These are phyloP conservation scores for Heteronetta atricapilla DNA, from an alignment of 2,113 vertebrate species.

Conservation along the genomic window DNA sequence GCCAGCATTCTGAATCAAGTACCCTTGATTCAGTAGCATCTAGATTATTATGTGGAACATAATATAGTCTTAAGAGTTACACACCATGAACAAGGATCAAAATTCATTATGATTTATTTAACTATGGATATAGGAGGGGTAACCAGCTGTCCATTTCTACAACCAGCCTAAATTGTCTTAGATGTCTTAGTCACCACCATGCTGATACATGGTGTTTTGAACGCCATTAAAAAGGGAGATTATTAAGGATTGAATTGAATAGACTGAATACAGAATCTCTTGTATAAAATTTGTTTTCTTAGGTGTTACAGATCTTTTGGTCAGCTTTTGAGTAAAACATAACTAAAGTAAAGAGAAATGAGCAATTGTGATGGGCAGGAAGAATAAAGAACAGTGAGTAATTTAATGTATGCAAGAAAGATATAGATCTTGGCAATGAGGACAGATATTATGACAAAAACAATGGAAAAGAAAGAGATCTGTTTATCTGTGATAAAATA, in stretches of 20 bases:
- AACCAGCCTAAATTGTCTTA: background rate
- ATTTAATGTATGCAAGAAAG: background rate
- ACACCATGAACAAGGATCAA: no score
- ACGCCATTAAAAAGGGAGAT: background rate
- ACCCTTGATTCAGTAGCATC: no score
- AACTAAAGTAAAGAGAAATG: background rate
- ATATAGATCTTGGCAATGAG: background rate
- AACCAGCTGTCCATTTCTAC: no score
- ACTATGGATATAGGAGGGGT: no score
- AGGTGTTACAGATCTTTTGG: background rate
- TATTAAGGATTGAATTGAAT: background rate
- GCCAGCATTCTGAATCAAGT: no score
- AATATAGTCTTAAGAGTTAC: no score
- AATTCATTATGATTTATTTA: no score
- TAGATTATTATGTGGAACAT: no score
- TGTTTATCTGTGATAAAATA: background rate
- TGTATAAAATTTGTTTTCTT: background rate
- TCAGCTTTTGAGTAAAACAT: background rate
- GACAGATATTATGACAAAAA: background rate
- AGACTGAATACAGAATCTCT: background rate
- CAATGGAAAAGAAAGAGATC: background rate
- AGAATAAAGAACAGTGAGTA: background rate
- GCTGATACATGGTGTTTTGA: background rate
- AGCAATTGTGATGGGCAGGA: background rate
- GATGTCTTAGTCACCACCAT: background rate